Base-by-base conservation (phyloP, 1,140 invertebrate species). In the Nebria ingens region DNA sequence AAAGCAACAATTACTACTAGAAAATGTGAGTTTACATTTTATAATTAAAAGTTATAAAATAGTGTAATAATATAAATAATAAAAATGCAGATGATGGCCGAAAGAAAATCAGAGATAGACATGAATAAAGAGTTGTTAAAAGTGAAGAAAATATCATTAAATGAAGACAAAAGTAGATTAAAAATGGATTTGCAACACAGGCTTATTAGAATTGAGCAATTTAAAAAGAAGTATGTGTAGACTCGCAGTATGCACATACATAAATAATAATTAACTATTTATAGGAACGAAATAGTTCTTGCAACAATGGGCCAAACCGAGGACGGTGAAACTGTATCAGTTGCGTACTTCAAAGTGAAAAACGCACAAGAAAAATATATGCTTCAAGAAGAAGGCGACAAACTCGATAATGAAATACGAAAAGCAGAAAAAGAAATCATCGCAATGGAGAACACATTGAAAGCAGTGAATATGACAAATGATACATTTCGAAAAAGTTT, bases 381-480 rank as follows among this genome's bases (percentile, higher is more conserved):
- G 58, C 63, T 88, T 17, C 80, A 84, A 62, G 77, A 83, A 64
- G 75, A 80, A 61, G 86, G 86, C n/a, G 83, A 85, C 60, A 68
- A 77, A 45, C 70, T 87, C 57, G 85, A 89, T 66, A 73, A 73
- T 1, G 76, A 81, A 51, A 82, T 87, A 15, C 69, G 73, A 58
- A 81, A 79, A 62, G 76, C 78, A 19, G 86, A 87, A 70, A 71
- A 78, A 22, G 85, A 88, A 67, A 84, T 87, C 56, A 71, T 79
- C 17, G 85, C 84, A 22, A 80, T 87, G 71, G 85, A 89, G 67
- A 85, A 85, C 62, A 86, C 85, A 12, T 64, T 88, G 56, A 78
- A 79, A 22, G 69, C 86, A 3, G 73, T 87, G 9, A 83, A 83
- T 64, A 67, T 75, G n/a, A 79, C 82, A 49, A 86, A 87, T 63